A percentile compares a stretch with the other conserved stretches of the same genome.
These are phyloP conservation scores for Anthrax anthrax DNA, from an alignment of 2,888 invertebrate genomes.

Conservation along the genomic window DNA sequence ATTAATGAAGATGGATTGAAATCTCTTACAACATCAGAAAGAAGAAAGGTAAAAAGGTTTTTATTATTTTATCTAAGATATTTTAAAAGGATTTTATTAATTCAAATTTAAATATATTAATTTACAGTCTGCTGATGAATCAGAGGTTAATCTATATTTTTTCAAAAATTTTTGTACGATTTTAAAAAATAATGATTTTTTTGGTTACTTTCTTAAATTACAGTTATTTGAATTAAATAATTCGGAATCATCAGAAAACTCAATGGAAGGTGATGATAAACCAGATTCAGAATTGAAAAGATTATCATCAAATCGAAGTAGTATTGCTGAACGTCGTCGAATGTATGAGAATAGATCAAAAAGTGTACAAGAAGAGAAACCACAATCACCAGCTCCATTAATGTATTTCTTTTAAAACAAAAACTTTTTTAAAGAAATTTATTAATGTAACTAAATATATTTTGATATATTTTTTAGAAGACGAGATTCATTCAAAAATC, in stretches of 20 bases:
- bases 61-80: not conserved
- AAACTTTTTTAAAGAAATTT: not conserved
- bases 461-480: slow-evolving; percentile 35
- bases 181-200: no score
- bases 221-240: slow-evolving; percentile 32
- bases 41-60: slow-evolving; percentile 45
- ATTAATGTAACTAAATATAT: not conserved
- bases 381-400: slow-evolving; percentile 59
- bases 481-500: slow-evolving; percentile 52
- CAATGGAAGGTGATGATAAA: slow-evolving; percentile 39
- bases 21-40: slow-evolving; percentile 64
- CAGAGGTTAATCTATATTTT: not conserved
- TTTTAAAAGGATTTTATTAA: not conserved
- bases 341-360: slow-evolving; percentile 63
- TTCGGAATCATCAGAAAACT: slow-evolving; percentile 37
- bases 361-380: slow-evolving; percentile 50
- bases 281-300: slow-evolving; percentile 39
- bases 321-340: slow-evolving; percentile 63
- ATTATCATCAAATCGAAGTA: slow-evolving; percentile 47
- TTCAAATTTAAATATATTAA: not conserved
- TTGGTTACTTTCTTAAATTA: no score
- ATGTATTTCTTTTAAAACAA: slow-evolving; percentile 25
- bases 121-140: slow-evolving; percentile 11
- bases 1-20: slow-evolving; percentile 47
- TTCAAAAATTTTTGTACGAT: no score